Percentiles rank a stretch among this genome's conserved stretches.
Evolutionary conservation across 1,140 invertebrate species (phyloP).

Genomic region (Carcinoscorpius rotundicauda): DNA sequence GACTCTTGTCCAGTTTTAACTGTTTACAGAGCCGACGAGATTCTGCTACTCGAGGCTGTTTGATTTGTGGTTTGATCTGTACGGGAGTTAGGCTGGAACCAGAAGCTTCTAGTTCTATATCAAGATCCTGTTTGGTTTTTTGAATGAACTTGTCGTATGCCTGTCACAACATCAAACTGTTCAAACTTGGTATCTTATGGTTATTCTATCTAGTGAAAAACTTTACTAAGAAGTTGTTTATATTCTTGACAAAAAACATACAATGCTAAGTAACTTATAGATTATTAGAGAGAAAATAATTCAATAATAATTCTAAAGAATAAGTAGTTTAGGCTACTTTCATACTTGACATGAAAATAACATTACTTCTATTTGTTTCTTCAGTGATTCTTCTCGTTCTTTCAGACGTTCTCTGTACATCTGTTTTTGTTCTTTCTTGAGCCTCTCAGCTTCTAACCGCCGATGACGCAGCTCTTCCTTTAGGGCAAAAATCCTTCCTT

Average conservation of each 20-base stretch:
- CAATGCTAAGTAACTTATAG: slow-evolving; percentile 3
- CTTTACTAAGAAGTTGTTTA: too few species aligned
- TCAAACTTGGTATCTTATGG: too few species aligned
- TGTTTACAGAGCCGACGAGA: slow-evolving; percentile 14
- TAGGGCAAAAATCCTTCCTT: slow-evolving; percentile 39
- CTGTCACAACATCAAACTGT: slow-evolving; percentile 21
- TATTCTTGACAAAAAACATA: slow-evolving; percentile 8
- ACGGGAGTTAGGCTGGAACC: slow-evolving; percentile 20
- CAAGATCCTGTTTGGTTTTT: slow-evolving; percentile 35
- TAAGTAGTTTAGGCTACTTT: not conserved
- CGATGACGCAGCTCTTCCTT: slow-evolving; percentile 38
- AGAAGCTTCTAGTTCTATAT: slow-evolving; percentile 33
- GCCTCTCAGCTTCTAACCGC: slow-evolving; percentile 37
- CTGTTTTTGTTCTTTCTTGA: slow-evolving; percentile 37
- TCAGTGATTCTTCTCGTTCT: slow-evolving; percentile 39
- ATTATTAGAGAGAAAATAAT: not conserved
- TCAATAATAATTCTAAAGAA: slow-evolving; percentile 5
- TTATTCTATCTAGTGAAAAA: too few species aligned
- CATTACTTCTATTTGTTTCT: slow-evolving; percentile 41
- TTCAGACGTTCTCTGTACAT: slow-evolving; percentile 37
- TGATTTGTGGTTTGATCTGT: slow-evolving; percentile 38
- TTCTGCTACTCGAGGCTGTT: slow-evolving; percentile 35
- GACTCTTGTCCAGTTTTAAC: not conserved
- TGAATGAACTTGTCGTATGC: slow-evolving; percentile 40
- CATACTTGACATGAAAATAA: not conserved